Evolutionary conservation across 2,797 vertebrate species (phyloP).

Genomic region (Lepilemur septentrionalis): DNA sequence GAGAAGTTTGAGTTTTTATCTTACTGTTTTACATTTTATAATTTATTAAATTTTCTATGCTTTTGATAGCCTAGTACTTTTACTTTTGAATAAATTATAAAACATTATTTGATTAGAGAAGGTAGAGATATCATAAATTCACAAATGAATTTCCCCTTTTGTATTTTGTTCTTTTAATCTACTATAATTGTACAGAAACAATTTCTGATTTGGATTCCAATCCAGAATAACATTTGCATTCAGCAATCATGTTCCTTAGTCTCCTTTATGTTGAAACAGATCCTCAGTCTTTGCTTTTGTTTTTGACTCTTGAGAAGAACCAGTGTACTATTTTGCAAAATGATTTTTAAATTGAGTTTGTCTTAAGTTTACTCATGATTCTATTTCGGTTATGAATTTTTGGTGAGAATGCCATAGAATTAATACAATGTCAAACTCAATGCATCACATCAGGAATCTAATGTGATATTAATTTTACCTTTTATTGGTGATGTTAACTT

Average conservation of each 20-base stretch:
- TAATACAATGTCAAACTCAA: not conserved
- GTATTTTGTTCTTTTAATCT: not conserved
- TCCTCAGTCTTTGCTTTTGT: not conserved
- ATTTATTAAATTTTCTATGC: not conserved
- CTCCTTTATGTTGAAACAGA: not conserved
- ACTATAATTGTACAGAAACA: not conserved
- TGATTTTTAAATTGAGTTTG: not conserved
- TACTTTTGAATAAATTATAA: not conserved
- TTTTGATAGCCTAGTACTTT: not conserved
- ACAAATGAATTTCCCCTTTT: not conserved
- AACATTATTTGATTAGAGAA: not conserved
- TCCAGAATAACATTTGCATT: not conserved
- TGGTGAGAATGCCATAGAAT: not conserved
- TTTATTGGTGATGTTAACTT: not conserved
- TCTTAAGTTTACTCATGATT: not conserved
- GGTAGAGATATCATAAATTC: not conserved
- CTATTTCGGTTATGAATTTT: not conserved
- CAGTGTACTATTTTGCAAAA: not conserved
- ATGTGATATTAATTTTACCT: not conserved
- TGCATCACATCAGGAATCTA: not conserved
- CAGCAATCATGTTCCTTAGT: not conserved
- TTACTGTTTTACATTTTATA: not conserved
- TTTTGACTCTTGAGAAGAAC: not conserved
- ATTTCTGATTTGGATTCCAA: not conserved
- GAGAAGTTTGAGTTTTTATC: not conserved